Percentiles rank a stretch among this genome's conserved stretches.
Conservation (phyloP, 1,140 invertebrate genomes). For the Rhopalosiphum maidis region DNA sequence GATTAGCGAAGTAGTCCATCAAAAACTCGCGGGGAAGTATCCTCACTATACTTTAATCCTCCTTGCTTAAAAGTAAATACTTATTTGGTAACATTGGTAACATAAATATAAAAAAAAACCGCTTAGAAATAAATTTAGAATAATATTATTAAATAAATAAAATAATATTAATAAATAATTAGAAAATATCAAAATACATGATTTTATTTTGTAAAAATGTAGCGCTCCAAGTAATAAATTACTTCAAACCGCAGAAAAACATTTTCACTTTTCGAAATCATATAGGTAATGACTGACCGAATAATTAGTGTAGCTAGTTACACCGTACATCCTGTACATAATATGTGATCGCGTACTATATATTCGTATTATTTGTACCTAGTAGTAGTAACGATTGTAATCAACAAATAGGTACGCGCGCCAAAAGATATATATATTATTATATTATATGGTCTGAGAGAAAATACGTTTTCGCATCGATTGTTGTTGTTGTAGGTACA, state of each 20-base stretch:
- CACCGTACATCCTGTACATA: background rate
- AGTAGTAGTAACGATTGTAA: background rate
- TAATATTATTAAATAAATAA: too few species aligned
- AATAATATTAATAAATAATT: too few species aligned
- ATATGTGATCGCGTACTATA: background rate
- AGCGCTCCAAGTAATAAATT: too few species aligned
- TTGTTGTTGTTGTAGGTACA: background rate
- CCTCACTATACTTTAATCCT: background rate
- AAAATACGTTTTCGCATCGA: conserved; percentile 20
- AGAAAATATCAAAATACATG: background rate
- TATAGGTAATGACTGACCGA: background rate
- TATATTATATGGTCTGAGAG: background rate
- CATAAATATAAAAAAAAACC: too few species aligned
- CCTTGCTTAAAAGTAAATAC: background rate
- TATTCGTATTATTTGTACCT: background rate
- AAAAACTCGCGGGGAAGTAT: background rate
- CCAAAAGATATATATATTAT: background rate
- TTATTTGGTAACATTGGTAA: background rate
- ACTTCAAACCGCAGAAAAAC: background rate
- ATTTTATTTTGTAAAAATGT: background rate
- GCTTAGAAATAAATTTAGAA: background rate
- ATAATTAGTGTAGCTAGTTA: background rate
- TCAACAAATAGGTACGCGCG: background rate
- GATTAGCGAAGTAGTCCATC: background rate
- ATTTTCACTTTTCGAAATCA: background rate